Evolutionary conservation across 2,888 invertebrate species (phyloP).

Genomic region (Drosophila meridiana): DNA sequence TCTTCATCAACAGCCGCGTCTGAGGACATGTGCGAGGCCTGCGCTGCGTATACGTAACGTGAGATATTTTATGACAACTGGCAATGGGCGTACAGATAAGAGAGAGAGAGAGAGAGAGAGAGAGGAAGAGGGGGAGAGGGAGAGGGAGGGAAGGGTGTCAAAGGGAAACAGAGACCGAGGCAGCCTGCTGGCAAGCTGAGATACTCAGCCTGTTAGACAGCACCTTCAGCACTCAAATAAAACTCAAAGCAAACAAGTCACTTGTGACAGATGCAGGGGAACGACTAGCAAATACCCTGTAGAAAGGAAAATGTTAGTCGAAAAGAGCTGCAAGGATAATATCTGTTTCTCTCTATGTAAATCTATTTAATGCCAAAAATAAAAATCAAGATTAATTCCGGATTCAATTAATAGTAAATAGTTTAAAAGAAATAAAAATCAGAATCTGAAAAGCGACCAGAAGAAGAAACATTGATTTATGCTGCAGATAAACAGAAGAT

Average conservation of each 20-base stretch:
- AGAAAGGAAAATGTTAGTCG: too few relatives aligned
- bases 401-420: too few relatives aligned
- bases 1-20: slow-evolving; percentile 69
- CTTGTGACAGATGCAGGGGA: too few relatives aligned
- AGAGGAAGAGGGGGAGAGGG: neutral
- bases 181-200: slow-evolving; percentile 13
- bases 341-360: neutral
- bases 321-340: neutral
- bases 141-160: neutral
- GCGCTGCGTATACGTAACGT: slow-evolving; percentile 66
- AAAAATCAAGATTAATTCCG: too few relatives aligned
- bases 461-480: too few relatives aligned
- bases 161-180: neutral
- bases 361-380: too few relatives aligned
- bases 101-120: neutral
- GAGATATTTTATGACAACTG: slow-evolving; percentile 51
- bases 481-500: too few relatives aligned
- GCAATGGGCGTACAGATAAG: slow-evolving; percentile 14
- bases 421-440: too few relatives aligned
- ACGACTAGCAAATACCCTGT: slow-evolving; percentile 7
- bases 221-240: slow-evolving; percentile 50
- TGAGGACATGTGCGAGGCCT: slow-evolving; percentile 39
- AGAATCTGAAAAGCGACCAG: too few relatives aligned
- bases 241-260: slow-evolving; percentile 51
- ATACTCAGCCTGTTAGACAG: slow-evolving; percentile 34